These are phyloP conservation scores for Climacteris rufus DNA, from an alignment of 2,113 vertebrate genomes.

Conservation along the genomic window DNA sequence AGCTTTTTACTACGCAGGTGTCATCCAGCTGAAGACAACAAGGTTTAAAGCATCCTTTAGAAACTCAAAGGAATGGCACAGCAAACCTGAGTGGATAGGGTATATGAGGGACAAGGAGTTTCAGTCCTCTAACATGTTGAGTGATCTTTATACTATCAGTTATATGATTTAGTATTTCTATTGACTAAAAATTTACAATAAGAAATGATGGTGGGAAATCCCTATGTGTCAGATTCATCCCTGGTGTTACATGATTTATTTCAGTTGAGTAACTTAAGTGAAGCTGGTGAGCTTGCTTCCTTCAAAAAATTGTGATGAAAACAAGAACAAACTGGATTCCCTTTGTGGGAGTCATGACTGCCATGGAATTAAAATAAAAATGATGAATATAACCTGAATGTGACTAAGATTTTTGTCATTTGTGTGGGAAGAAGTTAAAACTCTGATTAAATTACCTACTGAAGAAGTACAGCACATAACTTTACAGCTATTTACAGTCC, in stretches of 20 bases:
- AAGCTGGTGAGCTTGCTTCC: neutral
- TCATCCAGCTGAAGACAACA: neutral
- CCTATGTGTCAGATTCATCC: neutral
- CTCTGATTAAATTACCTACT: neutral
- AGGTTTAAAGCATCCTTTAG: neutral
- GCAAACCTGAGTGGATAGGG: neutral
- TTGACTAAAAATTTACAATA: neutral
- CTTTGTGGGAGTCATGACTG: neutral
- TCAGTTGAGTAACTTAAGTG: neutral
- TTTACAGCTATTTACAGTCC: neutral
- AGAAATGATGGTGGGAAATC: neutral
- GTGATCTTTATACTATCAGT: neutral
- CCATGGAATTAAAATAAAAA: neutral
- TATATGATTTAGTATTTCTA: neutral
- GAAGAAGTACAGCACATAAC: neutral
- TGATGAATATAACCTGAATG: neutral
- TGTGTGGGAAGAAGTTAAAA: slow-evolving; percentile 14
- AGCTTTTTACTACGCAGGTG: neutral
- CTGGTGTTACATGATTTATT: neutral
- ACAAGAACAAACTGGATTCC: neutral
- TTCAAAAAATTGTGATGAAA: neutral
- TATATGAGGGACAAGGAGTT: neutral
- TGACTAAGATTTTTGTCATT: slow-evolving; percentile 7
- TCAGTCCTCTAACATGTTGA: neutral
- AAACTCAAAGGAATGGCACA: neutral